Conservation (phyloP, 2,888 invertebrate species). For the Heliconius sara region DNA sequence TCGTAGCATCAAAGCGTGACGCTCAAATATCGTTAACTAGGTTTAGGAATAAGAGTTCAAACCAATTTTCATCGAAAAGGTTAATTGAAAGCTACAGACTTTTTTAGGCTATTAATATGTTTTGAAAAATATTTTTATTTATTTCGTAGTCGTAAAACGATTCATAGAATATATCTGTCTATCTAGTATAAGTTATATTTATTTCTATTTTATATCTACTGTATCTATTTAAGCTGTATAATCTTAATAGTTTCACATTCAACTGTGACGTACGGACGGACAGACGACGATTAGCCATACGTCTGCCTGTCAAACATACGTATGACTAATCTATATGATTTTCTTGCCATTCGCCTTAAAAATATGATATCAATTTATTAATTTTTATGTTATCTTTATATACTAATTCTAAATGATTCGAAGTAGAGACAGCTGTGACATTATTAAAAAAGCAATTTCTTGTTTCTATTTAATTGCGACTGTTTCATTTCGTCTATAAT, state of each 20-base stretch:
- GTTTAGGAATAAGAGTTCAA: too few relatives aligned
- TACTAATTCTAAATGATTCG: background rate
- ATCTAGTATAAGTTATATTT: background rate
- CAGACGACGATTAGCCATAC: too few relatives aligned
- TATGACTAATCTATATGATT: background rate
- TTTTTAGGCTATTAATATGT: too few relatives aligned
- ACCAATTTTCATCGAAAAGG: too few relatives aligned
- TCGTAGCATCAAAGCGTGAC: too few relatives aligned
- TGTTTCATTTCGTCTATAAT: slow-evolving; percentile 19
- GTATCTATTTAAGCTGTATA: background rate
- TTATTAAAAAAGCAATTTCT: slow-evolving; percentile 11
- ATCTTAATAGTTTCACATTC: background rate
- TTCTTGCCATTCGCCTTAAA: background rate
- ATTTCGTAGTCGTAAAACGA: background rate
- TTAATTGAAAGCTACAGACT: too few relatives aligned
- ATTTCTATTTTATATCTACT: too few relatives aligned
- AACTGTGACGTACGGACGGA: background rate
- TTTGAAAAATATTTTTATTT: too few relatives aligned
- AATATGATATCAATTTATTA: background rate
- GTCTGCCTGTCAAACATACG: too few relatives aligned
- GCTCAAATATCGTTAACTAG: too few relatives aligned
- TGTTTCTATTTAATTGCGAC: slow-evolving; percentile 6
- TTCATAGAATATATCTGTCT: background rate
- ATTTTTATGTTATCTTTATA: background rate
- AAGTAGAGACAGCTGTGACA: slow-evolving; percentile 5